Evolutionary conservation across 2,888 invertebrate species (phyloP).

Genomic region (Branchipolynoe longqiensis): DNA sequence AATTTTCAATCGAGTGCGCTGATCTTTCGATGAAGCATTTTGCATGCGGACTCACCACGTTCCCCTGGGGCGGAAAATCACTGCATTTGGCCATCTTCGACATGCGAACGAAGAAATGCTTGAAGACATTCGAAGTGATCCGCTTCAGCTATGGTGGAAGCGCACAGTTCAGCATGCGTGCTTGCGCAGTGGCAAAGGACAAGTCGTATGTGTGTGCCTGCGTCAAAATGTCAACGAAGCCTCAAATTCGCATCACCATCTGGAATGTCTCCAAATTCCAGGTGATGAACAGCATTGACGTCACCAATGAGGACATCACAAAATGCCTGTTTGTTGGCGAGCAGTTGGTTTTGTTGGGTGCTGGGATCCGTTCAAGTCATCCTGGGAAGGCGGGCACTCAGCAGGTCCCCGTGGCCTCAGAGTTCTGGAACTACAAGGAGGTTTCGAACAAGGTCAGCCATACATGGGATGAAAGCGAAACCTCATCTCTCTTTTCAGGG

Average conservation of each 20-base stretch:
- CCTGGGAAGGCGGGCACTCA: conserved; percentile 29
- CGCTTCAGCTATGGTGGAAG: conserved; percentile 69
- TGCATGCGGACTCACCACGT: conserved; percentile 64
- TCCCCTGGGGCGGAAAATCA: conserved; percentile 67
- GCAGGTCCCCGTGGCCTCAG: conserved; percentile 35
- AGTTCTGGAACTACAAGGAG: conserved; percentile 55
- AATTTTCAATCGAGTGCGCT: conserved; percentile 65
- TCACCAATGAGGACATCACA: conserved; percentile 62
- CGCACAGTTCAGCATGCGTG: conserved; percentile 66
- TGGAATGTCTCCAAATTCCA: conserved; percentile 64
- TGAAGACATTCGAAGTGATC: conserved; percentile 66
- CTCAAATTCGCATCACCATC: conserved; percentile 62
- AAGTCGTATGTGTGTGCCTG: conserved; percentile 62
- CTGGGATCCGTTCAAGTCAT: conserved; percentile 47
- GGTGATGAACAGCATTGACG: conserved; percentile 59
- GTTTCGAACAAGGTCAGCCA: conserved; percentile 47
- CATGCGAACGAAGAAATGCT: conserved; percentile 64
- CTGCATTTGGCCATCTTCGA: conserved; percentile 66
- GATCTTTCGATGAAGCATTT: conserved; percentile 60
- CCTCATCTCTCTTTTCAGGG: conserved; percentile 50
- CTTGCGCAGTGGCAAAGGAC: conserved; percentile 63
- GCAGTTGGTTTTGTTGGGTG: conserved; percentile 58
- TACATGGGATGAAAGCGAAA: conserved; percentile 47
- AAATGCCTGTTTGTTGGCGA: conserved; percentile 65
- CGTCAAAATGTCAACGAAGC: conserved; percentile 66